Evolutionary conservation across 2,113 vertebrate species (phyloP).

Genomic region (Peromyscus leucopus): DNA sequence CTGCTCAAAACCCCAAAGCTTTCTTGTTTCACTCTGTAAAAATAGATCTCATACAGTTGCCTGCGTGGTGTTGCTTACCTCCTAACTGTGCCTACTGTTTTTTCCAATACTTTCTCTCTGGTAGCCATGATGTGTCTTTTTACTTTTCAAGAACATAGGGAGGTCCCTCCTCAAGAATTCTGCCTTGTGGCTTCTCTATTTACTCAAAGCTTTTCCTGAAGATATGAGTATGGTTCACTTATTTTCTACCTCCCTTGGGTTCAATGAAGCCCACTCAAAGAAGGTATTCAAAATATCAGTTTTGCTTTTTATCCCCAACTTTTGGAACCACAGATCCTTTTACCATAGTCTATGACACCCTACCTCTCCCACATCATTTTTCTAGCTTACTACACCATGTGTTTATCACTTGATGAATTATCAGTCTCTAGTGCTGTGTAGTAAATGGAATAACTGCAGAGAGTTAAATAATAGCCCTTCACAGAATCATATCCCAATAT

Average conservation of each 20-base stretch:
- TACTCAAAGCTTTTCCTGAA: neutral
- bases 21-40: neutral
- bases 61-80: neutral
- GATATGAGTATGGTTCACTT: neutral
- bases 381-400: neutral
- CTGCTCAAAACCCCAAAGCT: neutral
- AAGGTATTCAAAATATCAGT: neutral
- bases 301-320: too few relatives aligned
- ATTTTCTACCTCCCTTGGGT: neutral
- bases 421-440: neutral
- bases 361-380: neutral
- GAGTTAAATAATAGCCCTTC: neutral
- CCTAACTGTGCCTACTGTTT: neutral
- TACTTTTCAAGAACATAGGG: neutral
- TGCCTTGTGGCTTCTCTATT: fast-evolving
- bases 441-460: neutral
- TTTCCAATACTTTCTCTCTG: neutral
- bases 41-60: neutral
- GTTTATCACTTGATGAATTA: neutral
- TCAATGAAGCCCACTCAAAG: neutral
- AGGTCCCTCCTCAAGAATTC: neutral
- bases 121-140: neutral
- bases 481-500: neutral
- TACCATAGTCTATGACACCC: neutral
- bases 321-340: neutral